These are phyloP conservation scores for Sicus ferrugineus DNA, from an alignment of 2,888 invertebrate genomes.

Conservation along the genomic window DNA sequence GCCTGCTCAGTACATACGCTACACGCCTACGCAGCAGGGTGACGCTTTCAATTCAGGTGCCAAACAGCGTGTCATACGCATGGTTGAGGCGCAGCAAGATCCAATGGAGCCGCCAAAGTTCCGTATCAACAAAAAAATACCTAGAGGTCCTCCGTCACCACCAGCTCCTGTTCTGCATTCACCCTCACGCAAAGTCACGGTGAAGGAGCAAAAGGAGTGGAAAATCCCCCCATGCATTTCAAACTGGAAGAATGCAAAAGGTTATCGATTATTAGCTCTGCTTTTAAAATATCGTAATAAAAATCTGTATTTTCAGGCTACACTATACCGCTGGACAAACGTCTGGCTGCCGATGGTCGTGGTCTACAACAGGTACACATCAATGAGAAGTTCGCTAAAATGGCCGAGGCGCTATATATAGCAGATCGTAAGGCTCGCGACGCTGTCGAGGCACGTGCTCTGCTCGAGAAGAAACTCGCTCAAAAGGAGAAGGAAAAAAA, in stretches of 20 bases:
- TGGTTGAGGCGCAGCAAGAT: constrained; percentile 92
- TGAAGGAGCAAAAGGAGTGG: constrained; percentile 99
- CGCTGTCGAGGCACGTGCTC: constrained; percentile 95
- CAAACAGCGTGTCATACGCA: constrained; percentile 95
- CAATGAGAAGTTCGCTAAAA: constrained; percentile 98
- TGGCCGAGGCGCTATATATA: constrained; percentile 97
- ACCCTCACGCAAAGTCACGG: constrained; percentile 95
- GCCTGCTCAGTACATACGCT: constrained; percentile 95
- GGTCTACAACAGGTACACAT: constrained; percentile 97
- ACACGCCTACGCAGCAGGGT: constrained; percentile 98
- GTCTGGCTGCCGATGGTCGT: constrained; percentile 96
- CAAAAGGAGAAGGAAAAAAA: constrained; percentile 98
- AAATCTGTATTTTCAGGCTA: constrained; percentile 59
- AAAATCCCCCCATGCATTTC: constrained; percentile 98
- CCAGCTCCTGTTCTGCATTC: constrained; percentile 99
- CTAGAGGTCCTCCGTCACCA: constrained; percentile 97
- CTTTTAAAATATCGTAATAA: background rate
- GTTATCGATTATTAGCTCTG: constrained; percentile 63
- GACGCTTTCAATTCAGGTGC: constrained; percentile 94
- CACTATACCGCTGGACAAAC: constrained; percentile 97
- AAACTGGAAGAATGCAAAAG: constrained; percentile 99
- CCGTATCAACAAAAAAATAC: constrained; percentile 98
- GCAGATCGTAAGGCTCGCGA: constrained; percentile 97
- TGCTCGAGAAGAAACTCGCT: constrained; percentile 93
- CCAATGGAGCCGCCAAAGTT: constrained; percentile 99